A percentile compares a stretch with the other conserved stretches of the same genome.
Evolutionary conservation across 1,140 invertebrate genomes (phyloP).

Genomic region (Drosophila pruinosa): DNA sequence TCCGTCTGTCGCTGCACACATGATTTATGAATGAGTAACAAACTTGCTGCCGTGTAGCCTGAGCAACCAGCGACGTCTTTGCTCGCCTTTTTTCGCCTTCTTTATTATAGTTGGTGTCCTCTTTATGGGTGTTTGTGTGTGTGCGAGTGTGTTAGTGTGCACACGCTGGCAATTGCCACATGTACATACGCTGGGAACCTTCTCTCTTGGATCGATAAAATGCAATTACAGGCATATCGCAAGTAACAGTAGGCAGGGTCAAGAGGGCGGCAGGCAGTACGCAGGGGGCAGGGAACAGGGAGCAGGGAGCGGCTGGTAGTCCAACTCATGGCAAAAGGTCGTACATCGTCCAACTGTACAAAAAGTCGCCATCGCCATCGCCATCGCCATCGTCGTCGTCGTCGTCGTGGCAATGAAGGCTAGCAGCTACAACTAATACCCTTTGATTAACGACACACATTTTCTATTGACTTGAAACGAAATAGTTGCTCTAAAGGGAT

Average conservation of each 20-base stretch:
- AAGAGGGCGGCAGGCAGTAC: conserved; percentile 10
- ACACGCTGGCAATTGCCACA: conserved; percentile 72
- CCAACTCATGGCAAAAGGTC: conserved; percentile 74
- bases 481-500: conserved; percentile 8
- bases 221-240: conserved; percentile 81
- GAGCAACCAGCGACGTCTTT: conserved; percentile 73
- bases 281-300: background rate
- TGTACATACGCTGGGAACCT: conserved; percentile 40
- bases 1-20: conserved; percentile 63
- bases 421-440: conserved; percentile 76
- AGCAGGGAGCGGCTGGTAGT: conserved; percentile 25
- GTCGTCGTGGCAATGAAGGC: conserved; percentile 63
- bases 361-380: conserved; percentile 58
- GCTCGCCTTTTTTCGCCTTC: conserved; percentile 56
- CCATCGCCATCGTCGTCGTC: conserved; percentile 23
- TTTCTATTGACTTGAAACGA: conserved; percentile 70
- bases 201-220: conserved; percentile 72
- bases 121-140: conserved; percentile 2
- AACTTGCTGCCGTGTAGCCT: conserved; percentile 78
- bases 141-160: conserved; percentile 36
- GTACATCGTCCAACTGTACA: conserved; percentile 72
- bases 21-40: conserved; percentile 81
- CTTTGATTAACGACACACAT: conserved; percentile 81
- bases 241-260: conserved; percentile 71
- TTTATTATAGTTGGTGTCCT: conserved; percentile 65